phyloP scores from a whole-genome alignment of 2,888 invertebrate genomes.

The Eugnorisma glareosa region DNA sequence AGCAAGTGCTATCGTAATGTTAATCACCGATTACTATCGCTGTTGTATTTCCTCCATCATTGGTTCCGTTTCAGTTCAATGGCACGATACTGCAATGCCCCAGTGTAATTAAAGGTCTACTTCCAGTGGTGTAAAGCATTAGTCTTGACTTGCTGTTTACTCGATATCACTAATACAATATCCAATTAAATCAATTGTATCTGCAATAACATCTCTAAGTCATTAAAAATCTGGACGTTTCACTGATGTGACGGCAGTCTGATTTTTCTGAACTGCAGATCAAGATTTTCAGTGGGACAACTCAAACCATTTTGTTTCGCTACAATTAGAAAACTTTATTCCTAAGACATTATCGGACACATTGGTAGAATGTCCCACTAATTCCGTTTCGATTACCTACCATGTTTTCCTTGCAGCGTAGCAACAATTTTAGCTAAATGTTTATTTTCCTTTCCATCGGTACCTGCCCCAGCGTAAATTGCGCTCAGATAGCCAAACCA shows the following conservation, averaged over 20 bases:
- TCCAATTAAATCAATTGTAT: background rate
- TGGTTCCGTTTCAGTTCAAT: slow-evolving; percentile 48
- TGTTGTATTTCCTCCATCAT: slow-evolving; percentile 58
- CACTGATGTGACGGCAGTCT: background rate
- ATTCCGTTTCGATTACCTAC: background rate
- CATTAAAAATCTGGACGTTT: background rate
- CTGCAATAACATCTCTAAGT: slow-evolving; percentile 6
- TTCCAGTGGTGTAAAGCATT: slow-evolving; percentile 8
- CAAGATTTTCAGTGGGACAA: background rate
- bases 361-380: background rate
- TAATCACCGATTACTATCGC: slow-evolving; percentile 58
- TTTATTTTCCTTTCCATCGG: background rate
- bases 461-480: slow-evolving; percentile 1
- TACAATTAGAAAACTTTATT: background rate
- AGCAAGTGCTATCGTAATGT: slow-evolving; percentile 58
- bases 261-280: background rate
- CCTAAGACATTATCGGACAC: background rate
- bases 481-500: background rate
- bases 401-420: too few relatives aligned
- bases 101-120: slow-evolving; percentile 13
- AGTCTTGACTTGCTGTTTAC: slow-evolving; percentile 11
- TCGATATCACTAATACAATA: background rate
- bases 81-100: slow-evolving; percentile 24
- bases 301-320: background rate
- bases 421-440: background rate